These are phyloP conservation scores for Atherinosoma microstoma DNA, from an alignment of 2,797 vertebrate species.

Conservation along the genomic window DNA sequence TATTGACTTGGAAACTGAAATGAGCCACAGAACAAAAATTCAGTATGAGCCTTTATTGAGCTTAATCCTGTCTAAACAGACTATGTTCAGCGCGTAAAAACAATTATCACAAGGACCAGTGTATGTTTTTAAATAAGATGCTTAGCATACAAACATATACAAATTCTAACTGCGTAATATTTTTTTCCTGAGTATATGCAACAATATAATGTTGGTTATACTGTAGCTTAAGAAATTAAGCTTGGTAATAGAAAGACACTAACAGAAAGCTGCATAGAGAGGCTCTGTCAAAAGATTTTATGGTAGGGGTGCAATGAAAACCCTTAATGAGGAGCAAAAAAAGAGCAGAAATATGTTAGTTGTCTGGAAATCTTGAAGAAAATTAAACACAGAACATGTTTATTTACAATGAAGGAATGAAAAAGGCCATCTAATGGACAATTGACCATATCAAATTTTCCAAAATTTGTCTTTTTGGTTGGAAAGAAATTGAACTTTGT, in stretches of 20 bases:
- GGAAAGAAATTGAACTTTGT: background rate
- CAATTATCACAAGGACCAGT: constrained; percentile 5
- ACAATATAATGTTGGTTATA: constrained; percentile 17
- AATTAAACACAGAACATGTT: background rate
- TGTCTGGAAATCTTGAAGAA: background rate
- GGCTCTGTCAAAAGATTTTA: background rate
- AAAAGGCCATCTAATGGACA: background rate
- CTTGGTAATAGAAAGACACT: background rate
- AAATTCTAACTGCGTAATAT: background rate
- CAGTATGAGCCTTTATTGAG: constrained; percentile 31
- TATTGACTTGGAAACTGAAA: background rate
- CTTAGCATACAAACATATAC: background rate
- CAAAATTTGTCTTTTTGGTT: background rate
- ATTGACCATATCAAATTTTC: background rate
- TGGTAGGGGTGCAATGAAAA: background rate
- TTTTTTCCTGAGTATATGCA: constrained; percentile 57
- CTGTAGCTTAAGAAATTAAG: constrained; percentile 4
- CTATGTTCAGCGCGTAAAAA: constrained; percentile 10
- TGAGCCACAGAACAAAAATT: background rate
- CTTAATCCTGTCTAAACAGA: constrained; percentile 8
- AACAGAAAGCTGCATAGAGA: background rate
- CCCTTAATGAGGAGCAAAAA: background rate
- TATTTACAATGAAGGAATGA: background rate
- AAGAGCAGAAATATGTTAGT: background rate
- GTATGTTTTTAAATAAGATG: constrained; percentile 6